These are phyloP conservation scores for Leuciscus idus DNA, from an alignment of 2,113 vertebrate species.

Conservation along the genomic window DNA sequence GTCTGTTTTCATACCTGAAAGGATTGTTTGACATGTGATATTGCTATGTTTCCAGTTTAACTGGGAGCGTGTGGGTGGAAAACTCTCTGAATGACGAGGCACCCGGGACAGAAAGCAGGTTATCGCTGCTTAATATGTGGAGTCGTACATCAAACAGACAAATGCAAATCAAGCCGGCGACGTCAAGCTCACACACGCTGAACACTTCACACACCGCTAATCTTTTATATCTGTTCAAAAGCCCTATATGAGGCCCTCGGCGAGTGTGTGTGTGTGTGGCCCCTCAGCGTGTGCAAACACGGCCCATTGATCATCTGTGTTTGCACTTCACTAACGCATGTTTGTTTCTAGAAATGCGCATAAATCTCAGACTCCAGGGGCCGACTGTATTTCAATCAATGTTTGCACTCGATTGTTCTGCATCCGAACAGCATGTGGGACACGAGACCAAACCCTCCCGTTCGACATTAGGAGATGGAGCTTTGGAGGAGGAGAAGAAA, in stretches of 20 bases:
- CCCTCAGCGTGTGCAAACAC: constrained; percentile 41
- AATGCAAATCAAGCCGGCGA: constrained; percentile 46
- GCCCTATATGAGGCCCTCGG: constrained; percentile 29
- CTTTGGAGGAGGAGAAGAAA: no score
- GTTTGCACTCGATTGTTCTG: constrained; percentile 68
- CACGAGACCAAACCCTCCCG: no score
- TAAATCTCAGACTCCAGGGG: constrained; percentile 61
- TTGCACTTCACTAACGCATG: constrained; percentile 55
- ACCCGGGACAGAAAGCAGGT: constrained; percentile 37
- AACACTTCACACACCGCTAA: constrained; percentile 49
- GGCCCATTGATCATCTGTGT: constrained; percentile 50
- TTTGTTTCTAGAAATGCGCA: constrained; percentile 60
- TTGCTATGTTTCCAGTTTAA: not conserved
- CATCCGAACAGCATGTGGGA: constrained; percentile 47
- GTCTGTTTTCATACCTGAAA: not conserved
- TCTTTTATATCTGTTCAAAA: constrained; percentile 49
- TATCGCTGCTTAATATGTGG: constrained; percentile 51
- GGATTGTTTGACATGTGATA: not conserved
- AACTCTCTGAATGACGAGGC: constrained; percentile 19
- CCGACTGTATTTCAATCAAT: constrained; percentile 68
- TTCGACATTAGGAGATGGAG: no score
- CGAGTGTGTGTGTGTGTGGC: not conserved
- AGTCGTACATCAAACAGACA: constrained; percentile 56
- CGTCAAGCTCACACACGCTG: constrained; percentile 39
- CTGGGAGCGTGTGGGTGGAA: not conserved